Conservation (phyloP, 2,797 vertebrate species). For the Salarias fasciatus region DNA sequence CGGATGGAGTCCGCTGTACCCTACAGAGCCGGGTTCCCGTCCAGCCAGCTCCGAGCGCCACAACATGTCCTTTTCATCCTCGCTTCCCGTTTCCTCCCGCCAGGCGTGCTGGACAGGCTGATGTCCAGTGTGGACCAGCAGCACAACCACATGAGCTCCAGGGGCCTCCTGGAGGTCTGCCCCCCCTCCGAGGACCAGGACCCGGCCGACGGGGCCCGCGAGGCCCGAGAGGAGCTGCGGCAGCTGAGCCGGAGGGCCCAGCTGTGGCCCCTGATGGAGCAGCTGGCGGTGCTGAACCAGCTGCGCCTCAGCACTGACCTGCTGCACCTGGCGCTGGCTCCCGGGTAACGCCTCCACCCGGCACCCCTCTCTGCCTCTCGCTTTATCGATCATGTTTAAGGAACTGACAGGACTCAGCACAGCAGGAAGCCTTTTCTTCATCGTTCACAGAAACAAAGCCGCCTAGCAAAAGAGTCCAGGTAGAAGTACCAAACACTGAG, state of each 20-base stretch:
- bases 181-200: conserved; percentile 58
- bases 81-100: not conserved
- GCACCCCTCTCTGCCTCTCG: too few species aligned
- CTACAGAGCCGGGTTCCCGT: too few species aligned
- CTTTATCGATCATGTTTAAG: too few species aligned
- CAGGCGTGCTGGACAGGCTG: conserved; percentile 84
- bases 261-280: conserved; percentile 94
- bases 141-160: conserved; percentile 81
- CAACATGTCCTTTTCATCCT: too few species aligned
- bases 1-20: too few species aligned
- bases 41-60: too few species aligned
- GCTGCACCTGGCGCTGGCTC: conserved; percentile 75
- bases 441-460: too few species aligned
- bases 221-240: conserved; percentile 78
- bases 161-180: conserved; percentile 75
- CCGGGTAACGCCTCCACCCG: conserved; percentile 59
- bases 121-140: conserved; percentile 83
- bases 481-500: too few species aligned
- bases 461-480: too few species aligned
- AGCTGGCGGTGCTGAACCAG: conserved; percentile 89
- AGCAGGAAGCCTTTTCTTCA: too few species aligned
- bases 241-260: conserved; percentile 86
- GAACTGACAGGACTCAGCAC: too few species aligned
- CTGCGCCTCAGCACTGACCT: conserved; percentile 87
- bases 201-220: conserved; percentile 4